Conservation (phyloP, 2,797 vertebrate genomes). For the Sebastes trivittatus region DNA sequence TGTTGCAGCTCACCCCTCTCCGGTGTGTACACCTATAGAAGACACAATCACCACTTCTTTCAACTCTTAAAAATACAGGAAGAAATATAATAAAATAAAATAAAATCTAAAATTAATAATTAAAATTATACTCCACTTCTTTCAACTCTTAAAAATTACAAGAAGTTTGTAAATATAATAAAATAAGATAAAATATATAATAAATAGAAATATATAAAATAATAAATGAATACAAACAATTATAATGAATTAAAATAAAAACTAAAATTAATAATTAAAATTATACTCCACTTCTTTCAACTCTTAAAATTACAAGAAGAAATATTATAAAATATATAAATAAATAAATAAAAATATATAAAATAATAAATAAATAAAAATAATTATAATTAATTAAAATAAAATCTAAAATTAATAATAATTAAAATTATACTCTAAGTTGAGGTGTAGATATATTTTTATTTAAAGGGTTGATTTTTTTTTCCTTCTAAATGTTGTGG, state of each 20-base stretch:
- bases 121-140: constrained; percentile 26
- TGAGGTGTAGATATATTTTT: constrained; percentile 27
- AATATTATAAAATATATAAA: too few relatives aligned
- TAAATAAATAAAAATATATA: too few relatives aligned
- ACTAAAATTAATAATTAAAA: not conserved
- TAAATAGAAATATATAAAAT: too few relatives aligned
- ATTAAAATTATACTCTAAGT: constrained; percentile 38
- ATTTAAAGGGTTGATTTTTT: constrained; percentile 10
- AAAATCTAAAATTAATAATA: not conserved
- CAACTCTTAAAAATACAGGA: constrained; percentile 30
- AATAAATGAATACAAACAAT: not conserved
- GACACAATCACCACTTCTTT: constrained; percentile 68
- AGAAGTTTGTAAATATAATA: too few relatives aligned
- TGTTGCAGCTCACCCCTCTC: constrained; percentile 86
- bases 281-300: constrained; percentile 12
- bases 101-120: not conserved
- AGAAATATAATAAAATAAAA: not conserved
- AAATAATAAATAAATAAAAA: not conserved
- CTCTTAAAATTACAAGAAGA: too few relatives aligned
- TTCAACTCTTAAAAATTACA: too few relatives aligned
- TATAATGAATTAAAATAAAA: not conserved
- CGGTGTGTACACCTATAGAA: constrained; percentile 87
- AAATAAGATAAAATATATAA: too few relatives aligned
- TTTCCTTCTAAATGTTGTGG: constrained; percentile 2
- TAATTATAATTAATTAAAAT: not conserved